Base-by-base conservation (phyloP, 30 jellyfish, hydroid and myxozoan genomes). In the Hydractinia symbiolongicarpus region DNA sequence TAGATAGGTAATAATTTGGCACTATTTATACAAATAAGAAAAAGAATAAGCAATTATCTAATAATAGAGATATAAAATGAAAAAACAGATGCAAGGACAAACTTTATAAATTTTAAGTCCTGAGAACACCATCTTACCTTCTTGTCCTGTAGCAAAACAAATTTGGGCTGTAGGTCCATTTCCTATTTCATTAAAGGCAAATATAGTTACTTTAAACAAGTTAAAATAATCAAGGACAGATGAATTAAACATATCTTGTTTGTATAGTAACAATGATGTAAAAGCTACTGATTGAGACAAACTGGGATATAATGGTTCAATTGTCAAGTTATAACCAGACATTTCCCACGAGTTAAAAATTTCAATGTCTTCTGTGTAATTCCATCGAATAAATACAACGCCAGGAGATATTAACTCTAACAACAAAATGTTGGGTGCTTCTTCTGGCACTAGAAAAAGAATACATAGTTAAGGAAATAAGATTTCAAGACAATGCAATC, bases 361-460 rank as follows among this genome's bases (percentile, higher is more conserved):
- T 13, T 6, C 17, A 13, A 64, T 64, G 74, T 64, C 40, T n/a
- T 64, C 16, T 64, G 95, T 67, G 88, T 88, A 86, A 15, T 56
- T 70, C 56, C 81, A 79, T 0, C 11, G 15, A 44, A 80, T 66
- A 15, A 64, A 44, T n/a, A n/a, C 17, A 13, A 52, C 74, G 5
- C 81, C 51, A 15, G 78, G 15, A 67, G 72, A 53, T 14, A 70
- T 53, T 8, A 67, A 86, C 11, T 61, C 55, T 7, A 81, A 57
- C 21, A 50, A 30, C 81, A 78, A 73, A 40, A 78, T 53, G 21
- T 71, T 15, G 5, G 95, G 88, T 9, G 75, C 78, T 11, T 78
- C 82, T 58, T 86, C 95, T 53, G 95, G 95, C 67, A 70, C 90
- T 83, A 72, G 4, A 72, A 61, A 21, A 55, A 50, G 77, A 74